Base-by-base conservation (phyloP, 2,888 invertebrate genomes). In the Silvanus unidentatus region DNA sequence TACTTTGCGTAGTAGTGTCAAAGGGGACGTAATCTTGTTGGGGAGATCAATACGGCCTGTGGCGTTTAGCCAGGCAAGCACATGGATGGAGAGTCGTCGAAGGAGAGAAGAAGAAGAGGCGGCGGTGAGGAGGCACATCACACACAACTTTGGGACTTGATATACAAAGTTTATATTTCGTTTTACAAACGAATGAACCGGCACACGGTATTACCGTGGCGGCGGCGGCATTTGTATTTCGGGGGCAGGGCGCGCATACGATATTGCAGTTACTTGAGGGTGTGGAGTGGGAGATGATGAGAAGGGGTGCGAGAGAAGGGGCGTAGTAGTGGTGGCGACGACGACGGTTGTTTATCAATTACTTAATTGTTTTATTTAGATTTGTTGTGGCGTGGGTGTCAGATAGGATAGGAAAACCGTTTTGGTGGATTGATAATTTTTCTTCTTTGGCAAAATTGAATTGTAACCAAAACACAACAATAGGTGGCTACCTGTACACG, bases 31-130 rank as follows among this genome's bases (percentile, higher is more conserved):
- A 65, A 67, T 66, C 64, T 65, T 62, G 65, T 61, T 57, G 60
- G 60, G 60, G 60, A 66, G 70, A 70, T 70, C 70, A 68, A 70
- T 70, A 70, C 68, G 67, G 68, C 66, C 69, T 69, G 64, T 68
- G 67, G 66, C 67, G 65, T 64, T 67, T 64, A 65, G 65, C 65
- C 62, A 65, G 64, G 62, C 63, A 59, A 60, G 60, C 54, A 63
- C 63, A 63, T 12, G 12, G 37, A 32, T n/a, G 13, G 10, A 32
- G 32, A n/a, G n/a, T n/a, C n/a, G 32, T 8, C 4, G 22, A 3
- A 22, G 22, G 22, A 8, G 22, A 5, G 22, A 22, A 22, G 22
- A 8, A 5, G 22, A 8, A 5, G 22, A 3, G 22, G 22, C 22
- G 22, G 22, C 8, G 22, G 22, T 22, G 22, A 22, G 22, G 22